Evolutionary conservation across 2,113 vertebrate genomes (phyloP), one percentile per base, ranked within the genome.

Genomic region (Isurus oxyrinchus): DNA sequence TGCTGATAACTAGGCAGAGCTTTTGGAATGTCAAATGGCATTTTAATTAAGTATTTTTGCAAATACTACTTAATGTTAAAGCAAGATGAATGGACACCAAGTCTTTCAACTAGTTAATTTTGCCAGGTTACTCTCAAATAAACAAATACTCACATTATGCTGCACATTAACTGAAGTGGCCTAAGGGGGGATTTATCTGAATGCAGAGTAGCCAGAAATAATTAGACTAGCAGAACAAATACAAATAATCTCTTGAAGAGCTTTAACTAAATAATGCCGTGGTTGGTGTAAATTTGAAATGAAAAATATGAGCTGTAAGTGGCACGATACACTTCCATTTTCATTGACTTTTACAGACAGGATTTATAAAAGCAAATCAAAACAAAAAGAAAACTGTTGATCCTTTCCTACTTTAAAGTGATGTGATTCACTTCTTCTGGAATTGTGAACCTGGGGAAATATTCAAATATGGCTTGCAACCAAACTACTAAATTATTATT

Each of bases 91-190:
- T 31, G 13, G 7, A 63, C 66, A 95, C 94, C 25, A 95, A 95
- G 66, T 95, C 67, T 67, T 72, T 69, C 25, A 72, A 55, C 31
- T 95, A 55, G 67, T 55, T 94, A 44, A 95, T 72, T 95, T 95
- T 76, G 44, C 44, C 11, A 76, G 23, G 16, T 23, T 72, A 27
- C 76, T 95, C 19, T 95, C 94, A 72, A 95, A 76, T 76, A 95
- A 72, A 95, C 31, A 44, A 55, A 76, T 13, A 69, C 67, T 55
- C 67, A 31, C 0, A 72, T 72, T 14, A 95, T 72, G 66, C 67
- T 72, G 94, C 66, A 95, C 66, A 76, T 95, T 95, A 95, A 35
- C 6, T 95, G 66, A 95, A 95, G 66, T 95, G 63, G 94, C 67
- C 27, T 95, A 72, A 95, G 67, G 94, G 67, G 63, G 66, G 94